Evolutionary conservation across 2,797 vertebrate species (phyloP), one percentile per base, ranked within the genome.

Genomic region (Sphenodon punctatus): DNA sequence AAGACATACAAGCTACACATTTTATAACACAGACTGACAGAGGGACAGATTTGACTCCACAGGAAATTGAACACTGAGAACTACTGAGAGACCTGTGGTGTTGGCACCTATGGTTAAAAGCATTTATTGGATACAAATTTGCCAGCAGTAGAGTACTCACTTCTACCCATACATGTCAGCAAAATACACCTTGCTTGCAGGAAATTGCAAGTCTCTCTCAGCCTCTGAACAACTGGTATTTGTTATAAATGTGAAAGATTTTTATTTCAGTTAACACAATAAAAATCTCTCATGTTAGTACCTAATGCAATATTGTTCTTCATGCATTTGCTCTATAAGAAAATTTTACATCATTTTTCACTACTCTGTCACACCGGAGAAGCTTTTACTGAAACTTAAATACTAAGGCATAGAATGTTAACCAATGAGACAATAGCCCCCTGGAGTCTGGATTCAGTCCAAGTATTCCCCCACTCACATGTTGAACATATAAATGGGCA

Each of bases 71-170:
- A 59, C 8, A 32, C 12, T 48, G 41, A 41, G 20, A 78, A 63
- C 23, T 55, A 27, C 12, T 8, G 34, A 71, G 42, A 71, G 42
- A 76, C 12, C 60, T 48, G 10, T 12, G 43, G 16, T 59, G 66
- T 73, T 59, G 63, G 68, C 0, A 3, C 19, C 23, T 59, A 60
- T 10, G 27, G 34, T 63, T 82, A 80, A 65, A 88, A 63, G 56
- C 19, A 76, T 66, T 76, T 71, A 55, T 17, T 68, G 42, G 65
- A 82, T 79, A 69, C 73, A 86, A 70, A 67, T 27, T 49, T 88
- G 51, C 10, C 51, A 75, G 65, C 2, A 4, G 34, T 34, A 53
- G 17, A 42, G 23, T n/a, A 69, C 45, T 68, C 43, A 58, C 36
- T 85, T 83, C 70, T 7, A 59, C 30, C 34, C 16, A 61, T 5